Percentiles rank a stretch among this genome's conserved stretches.
Conservation (phyloP, 2,888 invertebrate species). For the Drosophila recens region DNA sequence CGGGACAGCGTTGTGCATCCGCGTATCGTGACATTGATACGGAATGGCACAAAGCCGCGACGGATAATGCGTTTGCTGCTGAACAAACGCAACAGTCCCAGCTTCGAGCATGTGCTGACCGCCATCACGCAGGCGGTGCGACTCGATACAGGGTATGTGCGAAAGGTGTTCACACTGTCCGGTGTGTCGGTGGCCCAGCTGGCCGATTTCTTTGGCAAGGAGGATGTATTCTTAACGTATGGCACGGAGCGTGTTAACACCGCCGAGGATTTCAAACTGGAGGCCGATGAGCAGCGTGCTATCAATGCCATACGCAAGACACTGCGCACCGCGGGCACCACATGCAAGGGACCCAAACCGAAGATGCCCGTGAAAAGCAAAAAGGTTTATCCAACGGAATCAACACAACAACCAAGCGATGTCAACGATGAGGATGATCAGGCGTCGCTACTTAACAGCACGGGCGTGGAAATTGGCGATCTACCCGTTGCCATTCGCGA, state of each 20-base stretch:
- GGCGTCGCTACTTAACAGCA: constrained; percentile 70
- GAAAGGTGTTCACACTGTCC: constrained; percentile 95
- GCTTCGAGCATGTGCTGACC: constrained; percentile 95
- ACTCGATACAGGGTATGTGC: constrained; percentile 96
- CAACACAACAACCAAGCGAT: not conserved
- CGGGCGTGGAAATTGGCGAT: constrained; percentile 81
- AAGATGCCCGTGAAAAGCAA: constrained; percentile 92
- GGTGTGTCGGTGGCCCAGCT: constrained; percentile 92
- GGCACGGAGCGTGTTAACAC: constrained; percentile 91
- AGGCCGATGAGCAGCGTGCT: constrained; percentile 94
- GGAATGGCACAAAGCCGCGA: constrained; percentile 97
- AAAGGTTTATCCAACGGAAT: constrained; percentile 78
- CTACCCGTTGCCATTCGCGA: constrained; percentile 82
- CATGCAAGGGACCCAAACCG: constrained; percentile 89
- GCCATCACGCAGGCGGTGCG: constrained; percentile 97
- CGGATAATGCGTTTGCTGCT: constrained; percentile 92
- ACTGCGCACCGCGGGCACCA: constrained; percentile 87
- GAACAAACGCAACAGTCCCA: constrained; percentile 97
- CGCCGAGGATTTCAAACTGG: constrained; percentile 96
- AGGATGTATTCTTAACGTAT: constrained; percentile 97
- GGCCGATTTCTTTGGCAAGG: constrained; percentile 94
- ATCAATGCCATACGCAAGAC: constrained; percentile 91
- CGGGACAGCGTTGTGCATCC: constrained; percentile 92
- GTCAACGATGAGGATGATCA: constrained; percentile 50
- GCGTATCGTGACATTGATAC: constrained; percentile 96